Base-by-base conservation (phyloP, 2,797 vertebrate species). In the Rhadinocentrus ornatus region DNA sequence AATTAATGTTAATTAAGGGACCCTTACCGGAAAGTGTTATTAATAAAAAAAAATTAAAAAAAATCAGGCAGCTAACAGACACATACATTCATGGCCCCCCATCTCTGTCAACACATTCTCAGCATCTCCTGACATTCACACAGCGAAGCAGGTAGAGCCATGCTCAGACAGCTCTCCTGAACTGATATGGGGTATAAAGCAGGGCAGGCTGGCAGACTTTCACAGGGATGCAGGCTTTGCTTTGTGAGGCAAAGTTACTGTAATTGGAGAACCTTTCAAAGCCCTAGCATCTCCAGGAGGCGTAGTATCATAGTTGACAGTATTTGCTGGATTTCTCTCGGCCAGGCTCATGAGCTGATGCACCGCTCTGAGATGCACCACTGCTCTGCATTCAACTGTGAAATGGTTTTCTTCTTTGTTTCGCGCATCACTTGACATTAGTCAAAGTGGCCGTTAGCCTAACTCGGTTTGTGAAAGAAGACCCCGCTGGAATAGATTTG, bases 251-350 rank as follows among this genome's bases (percentile, higher is more conserved):
- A 22, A 65, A 69, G 74, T 71, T 69, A 57, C 63, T 83, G 83
- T 87, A 87, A 92, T 83, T 88, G 81, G 77, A 88, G 72, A 71
- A 59, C 56, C 70, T 83, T 84, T 90, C 84, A 89, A 87, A 86
- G 86, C 57, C 77, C 58, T 29, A 2, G 71, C 66, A 37, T 83
- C 76, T 60, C 52, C 70, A 24, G 55, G 48, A 81, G 71, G 72
- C 82, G 66, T 2, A 34, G 48, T 62, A 92, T 90, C 78, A 88
- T 86, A 91, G 77, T 69, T 76, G 88, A 91, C 89, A 85, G 83
- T 67, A 0, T 55, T 79, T 24, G 24, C 29, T 18, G 78, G 64
- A 57, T 78, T 66, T 72, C 65, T 72, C 60, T 65, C 69, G 34
- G 44, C 61, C 15, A 10, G 64, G 68, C 71, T 61, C 77, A 53